Evolutionary conservation across 2,113 vertebrate species (phyloP).

Genomic region (Alethe castanea): DNA sequence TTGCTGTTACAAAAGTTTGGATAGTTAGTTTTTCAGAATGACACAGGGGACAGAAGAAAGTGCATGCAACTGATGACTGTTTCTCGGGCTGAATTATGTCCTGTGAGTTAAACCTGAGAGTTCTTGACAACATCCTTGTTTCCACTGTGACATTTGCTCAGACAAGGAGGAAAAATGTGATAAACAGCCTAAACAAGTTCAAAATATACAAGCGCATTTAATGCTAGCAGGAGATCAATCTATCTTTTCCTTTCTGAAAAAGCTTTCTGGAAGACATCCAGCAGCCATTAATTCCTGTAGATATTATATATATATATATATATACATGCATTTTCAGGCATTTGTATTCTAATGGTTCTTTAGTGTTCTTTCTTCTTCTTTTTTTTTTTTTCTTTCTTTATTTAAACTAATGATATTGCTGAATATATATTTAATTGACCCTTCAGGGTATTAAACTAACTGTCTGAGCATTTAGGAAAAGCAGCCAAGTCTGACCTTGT

Average conservation of each 20-base stretch:
- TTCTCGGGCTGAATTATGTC: background rate
- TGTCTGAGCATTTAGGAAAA: slow-evolving; percentile 17
- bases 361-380: background rate
- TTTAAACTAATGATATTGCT: background rate
- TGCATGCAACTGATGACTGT: background rate
- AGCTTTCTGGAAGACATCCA: background rate
- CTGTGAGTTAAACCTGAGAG: background rate
- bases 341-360: background rate
- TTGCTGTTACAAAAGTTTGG: background rate
- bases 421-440: slow-evolving; percentile 18
- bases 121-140: background rate
- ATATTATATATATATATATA: background rate
- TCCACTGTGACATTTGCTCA: background rate
- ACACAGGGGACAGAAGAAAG: background rate
- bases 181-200: background rate
- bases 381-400: background rate
- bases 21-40: background rate
- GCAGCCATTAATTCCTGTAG: background rate
- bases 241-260: background rate
- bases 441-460: slow-evolving; percentile 12
- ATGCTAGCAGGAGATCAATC: background rate
- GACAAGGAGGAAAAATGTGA: background rate
- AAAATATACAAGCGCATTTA: background rate
- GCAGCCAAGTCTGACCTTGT: slow-evolving; percentile 19
- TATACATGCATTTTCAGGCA: background rate